Base-by-base conservation (phyloP, 64 coral and sea anemone species). In the Astreopora myriophthalma region DNA sequence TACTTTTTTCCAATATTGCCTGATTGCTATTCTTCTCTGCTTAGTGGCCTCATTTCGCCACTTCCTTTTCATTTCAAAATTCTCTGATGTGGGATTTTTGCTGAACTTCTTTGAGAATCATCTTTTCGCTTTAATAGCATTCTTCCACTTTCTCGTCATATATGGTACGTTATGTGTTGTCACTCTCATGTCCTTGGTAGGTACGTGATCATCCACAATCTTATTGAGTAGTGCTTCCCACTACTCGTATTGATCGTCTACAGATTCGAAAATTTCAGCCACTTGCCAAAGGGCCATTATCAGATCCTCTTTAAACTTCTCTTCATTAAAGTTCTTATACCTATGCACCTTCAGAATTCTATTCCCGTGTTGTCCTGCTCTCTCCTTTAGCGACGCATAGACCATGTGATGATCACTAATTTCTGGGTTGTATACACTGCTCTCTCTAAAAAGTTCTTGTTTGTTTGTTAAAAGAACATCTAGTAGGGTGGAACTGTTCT, bases 11-110 rank as follows among this genome's bases (percentile, higher is more conserved):
- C 57, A 62, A 19, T 62, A 23, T 10, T 0, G 8, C 17, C 17
- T 62, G 10, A 62, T 10, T 16, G 57, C 57, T 16, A 62, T 62
- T 62, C 22, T 62, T 19, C 17, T 5, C 40, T 44, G 40, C 40
- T 44, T 44, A 10, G 40, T 44, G 6, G 40, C 40, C 10, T 44
- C 31, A 27, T 71, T 71, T 33, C 68, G 6, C 27, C 34, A 36
- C 19, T 74, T 39, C 34, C 28, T 27, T 74, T 74, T 74, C 16
- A 38, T 74, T 74, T 92, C 52, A 70, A 52, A 85, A 29, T 76
- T 76, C 73, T 92, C 90, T 32, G 25, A 75, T 58, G 40, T 75
- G 42, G 74, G 68, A 48, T 92, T 30, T 49, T 86, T 92, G 36
- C 36, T 36, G 46, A 79, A 86, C 77, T 87, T 79, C 64, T 17